Evolutionary conservation across 2,113 vertebrate species (phyloP).

Genomic region (Oriolus oriolus): DNA sequence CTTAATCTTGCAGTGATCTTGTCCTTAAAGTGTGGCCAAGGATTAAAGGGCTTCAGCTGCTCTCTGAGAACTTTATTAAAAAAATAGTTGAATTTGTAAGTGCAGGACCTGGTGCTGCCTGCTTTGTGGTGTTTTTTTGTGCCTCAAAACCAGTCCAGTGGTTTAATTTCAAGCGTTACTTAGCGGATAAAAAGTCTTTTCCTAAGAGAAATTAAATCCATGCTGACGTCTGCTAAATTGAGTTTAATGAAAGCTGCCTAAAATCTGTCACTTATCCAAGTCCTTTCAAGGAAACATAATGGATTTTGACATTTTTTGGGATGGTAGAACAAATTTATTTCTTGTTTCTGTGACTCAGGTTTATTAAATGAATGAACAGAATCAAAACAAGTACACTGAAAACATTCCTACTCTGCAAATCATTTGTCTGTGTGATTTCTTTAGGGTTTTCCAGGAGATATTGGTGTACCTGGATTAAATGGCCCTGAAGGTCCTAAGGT

Average conservation of each 20-base stretch:
- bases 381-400: background rate
- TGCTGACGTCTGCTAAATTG: conserved; percentile 30
- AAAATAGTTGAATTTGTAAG: background rate
- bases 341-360: background rate
- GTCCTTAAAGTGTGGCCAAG: background rate
- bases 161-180: background rate
- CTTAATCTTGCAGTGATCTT: background rate
- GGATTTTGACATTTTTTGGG: background rate
- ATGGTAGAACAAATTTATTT: conserved; percentile 11
- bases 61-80: background rate
- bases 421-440: conserved; percentile 6
- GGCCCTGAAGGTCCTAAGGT: conserved; percentile 94
- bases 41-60: background rate
- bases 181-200: background rate
- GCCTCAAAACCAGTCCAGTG: background rate
- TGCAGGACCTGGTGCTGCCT: background rate
- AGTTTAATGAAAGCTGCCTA: conserved; percentile 3
- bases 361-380: conserved; percentile 12
- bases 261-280: background rate
- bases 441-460: conserved; percentile 97
- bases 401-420: background rate
- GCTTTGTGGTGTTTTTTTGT: background rate
- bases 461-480: conserved; percentile 91
- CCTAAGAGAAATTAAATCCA: background rate
- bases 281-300: background rate